Evolutionary conservation across 2,113 vertebrate genomes (phyloP), one percentile per base, ranked within the genome.

Genomic region (Notothenia coriiceps): DNA sequence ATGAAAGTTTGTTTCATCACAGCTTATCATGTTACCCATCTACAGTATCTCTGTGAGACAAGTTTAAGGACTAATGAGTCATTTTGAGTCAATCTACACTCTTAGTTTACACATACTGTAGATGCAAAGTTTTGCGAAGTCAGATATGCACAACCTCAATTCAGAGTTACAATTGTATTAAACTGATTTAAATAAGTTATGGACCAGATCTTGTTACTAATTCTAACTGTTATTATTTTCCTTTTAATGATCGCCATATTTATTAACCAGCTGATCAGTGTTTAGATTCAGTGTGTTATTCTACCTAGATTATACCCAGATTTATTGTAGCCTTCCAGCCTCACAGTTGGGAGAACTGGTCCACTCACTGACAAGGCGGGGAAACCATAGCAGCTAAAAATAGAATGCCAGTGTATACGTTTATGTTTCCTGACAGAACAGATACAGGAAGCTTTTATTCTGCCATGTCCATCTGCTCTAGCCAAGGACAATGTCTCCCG

Each of bases 371-470:
- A 78, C 77, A 71, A 67, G 80, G 51, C 14, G 6, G 63, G 46
- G 13, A 64, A 44, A 50, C 13, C 63, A 50, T 29, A 17, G 14
- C 63, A 18, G 46, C 44, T 50, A 65, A 65, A 64, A 12, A 65
- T 29, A 65, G 43, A n/a, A 29, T 14, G 14, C 46, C 46, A 11
- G 46, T 22, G 43, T 69, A 68, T 55, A 63, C 77, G 47, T 18
- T 35, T 70, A 40, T 46, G 8, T 68, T 52, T 43, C 17, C 69
- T 59, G 20, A 67, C 59, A 63, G 65, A 63, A 74, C 71, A 75
- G 71, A 74, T 69, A 82, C 78, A 86, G 86, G 75, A 86, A 91
- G 70, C 68, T 71, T 51, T 75, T 77, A 25, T 65, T 79, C 74
- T 83, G 86, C 85, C 83, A 88, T 51, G 79, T 91, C 81, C 79